These are phyloP conservation scores for Tetropium fuscum DNA, from an alignment of 2,888 invertebrate genomes.

Conservation along the genomic window DNA sequence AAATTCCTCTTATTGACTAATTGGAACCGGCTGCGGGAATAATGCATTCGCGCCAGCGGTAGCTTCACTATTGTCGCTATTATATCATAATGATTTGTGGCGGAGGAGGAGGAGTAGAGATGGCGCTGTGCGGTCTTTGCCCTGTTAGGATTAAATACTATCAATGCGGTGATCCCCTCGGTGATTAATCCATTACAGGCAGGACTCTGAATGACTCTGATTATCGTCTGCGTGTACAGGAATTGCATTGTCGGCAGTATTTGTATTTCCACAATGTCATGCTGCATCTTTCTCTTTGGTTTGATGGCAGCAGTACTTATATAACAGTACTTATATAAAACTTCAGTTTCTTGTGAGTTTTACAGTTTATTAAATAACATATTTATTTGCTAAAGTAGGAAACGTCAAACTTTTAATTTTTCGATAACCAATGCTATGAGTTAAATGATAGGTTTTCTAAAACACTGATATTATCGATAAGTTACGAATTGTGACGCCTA, in stretches of 20 bases:
- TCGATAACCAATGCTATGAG: too few species aligned
- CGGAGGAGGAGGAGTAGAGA: constrained; percentile 18
- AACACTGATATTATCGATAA: too few species aligned
- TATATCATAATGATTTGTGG: constrained; percentile 42
- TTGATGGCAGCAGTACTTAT: too few species aligned
- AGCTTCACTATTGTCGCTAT: constrained; percentile 27
- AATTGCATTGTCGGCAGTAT: constrained; percentile 1
- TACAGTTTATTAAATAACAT: too few species aligned
- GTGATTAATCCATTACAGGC: constrained; percentile 18
- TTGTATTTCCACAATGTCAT: too few species aligned
- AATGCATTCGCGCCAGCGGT: constrained; percentile 24
- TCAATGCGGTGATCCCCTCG: constrained; percentile 10
- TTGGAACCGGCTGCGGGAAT: constrained; percentile 40
- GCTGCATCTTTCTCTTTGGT: too few species aligned
- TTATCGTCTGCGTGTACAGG: neutral
- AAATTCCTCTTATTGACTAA: constrained; percentile 47
- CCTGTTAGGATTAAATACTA: constrained; percentile 13
- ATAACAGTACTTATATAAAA: too few species aligned
- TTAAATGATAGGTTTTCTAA: too few species aligned
- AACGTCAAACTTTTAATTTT: too few species aligned
- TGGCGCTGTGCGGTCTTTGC: constrained; percentile 31
- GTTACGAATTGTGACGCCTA: too few species aligned
- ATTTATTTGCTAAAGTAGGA: too few species aligned
- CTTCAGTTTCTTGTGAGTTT: too few species aligned
- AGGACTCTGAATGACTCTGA: constrained; percentile 8